Conservation (phyloP, 92 coral and sea anemone species). For the Hydrozoanthus gracilis region DNA sequence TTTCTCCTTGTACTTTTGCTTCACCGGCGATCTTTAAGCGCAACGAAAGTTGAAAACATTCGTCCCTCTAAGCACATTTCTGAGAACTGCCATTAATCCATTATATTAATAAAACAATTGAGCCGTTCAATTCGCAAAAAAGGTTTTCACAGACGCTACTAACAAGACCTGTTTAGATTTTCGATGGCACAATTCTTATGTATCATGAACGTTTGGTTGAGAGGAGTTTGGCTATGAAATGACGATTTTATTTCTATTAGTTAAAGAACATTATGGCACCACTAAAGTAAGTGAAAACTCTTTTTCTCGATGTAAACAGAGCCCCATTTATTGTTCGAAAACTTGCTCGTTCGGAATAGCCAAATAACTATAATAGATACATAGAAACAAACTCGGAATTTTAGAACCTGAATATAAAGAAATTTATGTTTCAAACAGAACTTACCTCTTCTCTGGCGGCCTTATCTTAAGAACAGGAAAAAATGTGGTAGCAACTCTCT, state of each 20-base stretch:
- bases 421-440: background rate
- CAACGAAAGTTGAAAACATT: too few species aligned
- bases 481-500: background rate
- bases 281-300: background rate
- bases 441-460: conserved; percentile 10
- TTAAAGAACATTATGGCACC: background rate
- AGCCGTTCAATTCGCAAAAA: background rate
- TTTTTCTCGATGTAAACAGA: conserved; percentile 42
- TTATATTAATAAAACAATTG: background rate
- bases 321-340: background rate
- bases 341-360: background rate
- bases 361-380: background rate
- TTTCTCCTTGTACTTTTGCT: too few species aligned
- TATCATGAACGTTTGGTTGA: background rate
- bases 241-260: background rate
- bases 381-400: background rate
- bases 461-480: conserved; percentile 17
- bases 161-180: background rate
- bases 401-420: background rate
- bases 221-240: background rate
- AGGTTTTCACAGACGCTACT: background rate
- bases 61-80: background rate
- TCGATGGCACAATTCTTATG: background rate
- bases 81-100: background rate
- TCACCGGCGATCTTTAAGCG: too few species aligned